Evolutionary conservation across 2,888 invertebrate genomes (phyloP).

Genomic region (Acanthoscelides obtectus): DNA sequence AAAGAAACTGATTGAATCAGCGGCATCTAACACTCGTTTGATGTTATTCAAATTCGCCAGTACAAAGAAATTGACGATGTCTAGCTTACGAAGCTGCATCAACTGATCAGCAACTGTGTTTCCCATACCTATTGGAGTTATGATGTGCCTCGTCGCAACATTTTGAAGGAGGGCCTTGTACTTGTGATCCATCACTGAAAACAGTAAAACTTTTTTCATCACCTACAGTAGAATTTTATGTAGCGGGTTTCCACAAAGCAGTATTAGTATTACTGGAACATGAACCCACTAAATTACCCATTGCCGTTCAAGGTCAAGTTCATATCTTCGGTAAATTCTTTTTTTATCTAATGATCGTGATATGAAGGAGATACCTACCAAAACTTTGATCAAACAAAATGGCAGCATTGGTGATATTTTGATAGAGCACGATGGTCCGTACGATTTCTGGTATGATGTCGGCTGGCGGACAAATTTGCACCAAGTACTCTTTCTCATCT

Average conservation of each 20-base stretch:
- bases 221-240: too few relatives aligned
- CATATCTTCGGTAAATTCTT: too few relatives aligned
- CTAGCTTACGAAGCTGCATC: slow-evolving; percentile 68
- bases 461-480: slow-evolving; percentile 82
- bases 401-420: slow-evolving; percentile 88
- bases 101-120: slow-evolving; percentile 61
- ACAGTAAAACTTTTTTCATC: slow-evolving; percentile 6
- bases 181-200: slow-evolving; percentile 85
- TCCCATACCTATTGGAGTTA: slow-evolving; percentile 59
- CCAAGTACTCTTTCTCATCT: slow-evolving; percentile 67
- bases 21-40: slow-evolving; percentile 50
- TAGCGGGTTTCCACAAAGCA: too few relatives aligned
- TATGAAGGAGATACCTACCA: slow-evolving; percentile 51
- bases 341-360: too few relatives aligned
- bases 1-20: slow-evolving; percentile 71
- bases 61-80: slow-evolving; percentile 86
- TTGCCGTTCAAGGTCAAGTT: too few relatives aligned
- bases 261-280: too few relatives aligned
- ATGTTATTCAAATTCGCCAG: slow-evolving; percentile 71
- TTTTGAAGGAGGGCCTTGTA: slow-evolving; percentile 87
- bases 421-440: slow-evolving; percentile 70
- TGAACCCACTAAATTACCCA: too few relatives aligned
- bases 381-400: slow-evolving; percentile 86
- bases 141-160: slow-evolving; percentile 85
- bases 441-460: slow-evolving; percentile 81